A percentile compares a stretch with the other conserved stretches of the same genome.
These are phyloP conservation scores for Caenorhabditis afra DNA, from an alignment of 2,888 invertebrate species.

Conservation along the genomic window DNA sequence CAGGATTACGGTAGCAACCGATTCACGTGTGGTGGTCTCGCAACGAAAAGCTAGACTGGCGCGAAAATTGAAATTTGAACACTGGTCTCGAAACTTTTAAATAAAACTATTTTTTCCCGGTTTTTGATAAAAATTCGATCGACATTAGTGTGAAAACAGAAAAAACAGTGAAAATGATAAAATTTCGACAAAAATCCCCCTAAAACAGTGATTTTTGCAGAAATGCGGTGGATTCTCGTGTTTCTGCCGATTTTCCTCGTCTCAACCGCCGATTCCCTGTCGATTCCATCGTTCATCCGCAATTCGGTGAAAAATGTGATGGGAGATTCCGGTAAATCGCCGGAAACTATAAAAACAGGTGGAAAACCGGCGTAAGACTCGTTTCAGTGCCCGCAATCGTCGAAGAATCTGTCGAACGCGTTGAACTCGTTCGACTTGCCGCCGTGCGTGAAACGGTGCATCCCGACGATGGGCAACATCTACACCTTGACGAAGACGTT, in stretches of 20 bases:
- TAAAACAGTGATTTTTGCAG: conserved; percentile 5
- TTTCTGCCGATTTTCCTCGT: neutral
- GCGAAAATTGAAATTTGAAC: too few species aligned
- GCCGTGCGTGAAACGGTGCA: conserved; percentile 37
- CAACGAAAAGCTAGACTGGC: neutral
- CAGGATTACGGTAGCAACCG: neutral
- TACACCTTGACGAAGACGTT: conserved; percentile 15
- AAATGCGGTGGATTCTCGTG: conserved; percentile 7
- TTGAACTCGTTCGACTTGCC: conserved; percentile 51
- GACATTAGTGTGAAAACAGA: too few species aligned
- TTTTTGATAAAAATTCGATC: neutral
- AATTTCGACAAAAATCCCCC: neutral
- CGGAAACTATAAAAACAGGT: neutral
- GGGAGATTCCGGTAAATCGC: conserved; percentile 32
- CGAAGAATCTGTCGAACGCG: conserved; percentile 48
- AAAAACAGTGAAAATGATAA: neutral
- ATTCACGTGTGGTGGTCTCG: neutral
- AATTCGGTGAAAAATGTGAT: conserved; percentile 36
- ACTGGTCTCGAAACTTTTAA: neutral
- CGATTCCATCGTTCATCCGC: neutral
- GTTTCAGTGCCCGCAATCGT: conserved; percentile 44
- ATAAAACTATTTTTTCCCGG: neutral
- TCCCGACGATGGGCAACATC: conserved; percentile 42
- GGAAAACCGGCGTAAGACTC: conserved; percentile 20
- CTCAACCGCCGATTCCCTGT: neutral